Base-by-base conservation (phyloP, 2,113 vertebrate genomes). In the Melozone crissalis region DNA sequence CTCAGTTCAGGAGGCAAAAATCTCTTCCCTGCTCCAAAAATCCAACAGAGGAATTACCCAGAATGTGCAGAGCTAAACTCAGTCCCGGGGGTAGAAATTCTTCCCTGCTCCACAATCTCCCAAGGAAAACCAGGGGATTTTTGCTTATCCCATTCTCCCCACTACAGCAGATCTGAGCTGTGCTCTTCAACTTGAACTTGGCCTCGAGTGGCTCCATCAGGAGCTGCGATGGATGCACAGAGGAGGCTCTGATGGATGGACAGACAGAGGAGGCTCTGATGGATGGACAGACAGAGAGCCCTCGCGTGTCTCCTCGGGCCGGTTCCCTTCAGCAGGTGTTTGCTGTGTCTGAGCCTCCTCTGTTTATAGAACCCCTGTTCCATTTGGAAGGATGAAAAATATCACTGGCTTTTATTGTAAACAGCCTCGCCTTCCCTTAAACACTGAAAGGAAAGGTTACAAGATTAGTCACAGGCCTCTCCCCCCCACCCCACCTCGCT, bases 361-460 rank as follows among this genome's bases (percentile, higher is more conserved):
- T 98, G 98, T 98, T 98, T 98, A 99, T 94, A 96, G 94, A 98
- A 98, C 97, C 98, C 98, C 97, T 97, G 98, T 98, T 99, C 98
- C 97, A 98, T 98, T 98, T 98, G 98, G 98, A 98, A 97, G 98
- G 97, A 98, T 98, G 98, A 98, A 97, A 98, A 98, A 98, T 98
- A 96, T 96, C 96, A 33, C 97, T 77, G 83, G 54, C 18, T 95
- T 96, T 97, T 98, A 97, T 95, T 98, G 97, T 98, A 98, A 98
- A 98, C 98, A 98, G 97, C 95, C 96, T 95, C 90, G 91, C 15
- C 74, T 96, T 98, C 96, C 73, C 97, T 96, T 96, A 98, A 98
- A 98, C 97, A 98, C 95, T 68, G 92, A 65, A 84, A 94, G 97
- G 95, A 97, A 98, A 99, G 98, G 98, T 98, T 98, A 97, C 93